Conservation (phyloP, 2,888 invertebrate genomes). For the Agrotis ipsilon region DNA sequence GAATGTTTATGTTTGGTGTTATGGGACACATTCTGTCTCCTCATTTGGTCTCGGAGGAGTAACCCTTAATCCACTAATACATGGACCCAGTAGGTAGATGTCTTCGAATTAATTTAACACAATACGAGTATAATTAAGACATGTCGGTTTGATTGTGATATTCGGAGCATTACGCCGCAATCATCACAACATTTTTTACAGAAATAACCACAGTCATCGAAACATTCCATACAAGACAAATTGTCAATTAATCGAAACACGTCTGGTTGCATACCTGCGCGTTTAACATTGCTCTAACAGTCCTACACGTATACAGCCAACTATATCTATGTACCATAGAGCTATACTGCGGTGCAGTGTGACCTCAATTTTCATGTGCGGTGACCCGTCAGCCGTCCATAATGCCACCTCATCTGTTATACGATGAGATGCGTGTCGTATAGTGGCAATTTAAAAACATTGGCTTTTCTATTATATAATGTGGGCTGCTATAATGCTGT, state of each 20-base stretch:
- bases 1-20: too few species aligned
- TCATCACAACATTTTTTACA: background rate
- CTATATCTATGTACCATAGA: constrained; percentile 3
- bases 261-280: constrained; percentile 50
- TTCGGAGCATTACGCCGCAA: too few species aligned
- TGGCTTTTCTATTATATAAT: constrained; percentile 17
- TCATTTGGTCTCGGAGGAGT: too few species aligned
- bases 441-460: constrained; percentile 50
- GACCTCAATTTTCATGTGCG: constrained; percentile 83
- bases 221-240: constrained; percentile 6
- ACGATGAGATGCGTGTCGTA: constrained; percentile 35
- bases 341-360: constrained; percentile 53
- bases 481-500: background rate
- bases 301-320: constrained; percentile 22
- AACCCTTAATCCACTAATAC: too few species aligned
- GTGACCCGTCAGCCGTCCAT: constrained; percentile 74
- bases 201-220: background rate
- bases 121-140: too few species aligned
- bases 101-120: too few species aligned
- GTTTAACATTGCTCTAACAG: constrained; percentile 45
- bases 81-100: too few species aligned
- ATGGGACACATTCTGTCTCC: too few species aligned
- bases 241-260: constrained; percentile 44
- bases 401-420: constrained; percentile 65
- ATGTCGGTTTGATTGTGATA: too few species aligned